Evolutionary conservation across 2,888 invertebrate species (phyloP).

Genomic region (Cheilosia vulpina): DNA sequence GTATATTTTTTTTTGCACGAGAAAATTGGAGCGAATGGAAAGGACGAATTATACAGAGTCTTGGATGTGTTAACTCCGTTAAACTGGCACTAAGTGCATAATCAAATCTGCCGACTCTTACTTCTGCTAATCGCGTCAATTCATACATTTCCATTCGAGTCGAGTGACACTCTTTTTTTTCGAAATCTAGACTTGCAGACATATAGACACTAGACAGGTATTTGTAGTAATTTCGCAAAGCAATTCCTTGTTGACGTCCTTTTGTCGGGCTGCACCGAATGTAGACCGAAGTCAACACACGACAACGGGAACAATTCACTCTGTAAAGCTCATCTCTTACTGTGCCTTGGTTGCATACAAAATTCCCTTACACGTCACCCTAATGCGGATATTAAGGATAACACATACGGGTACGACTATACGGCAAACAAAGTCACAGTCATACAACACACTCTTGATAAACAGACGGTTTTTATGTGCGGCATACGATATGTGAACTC

Average conservation of each 20-base stretch:
- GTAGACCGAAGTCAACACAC: constrained; percentile 25
- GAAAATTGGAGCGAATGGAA: neutral
- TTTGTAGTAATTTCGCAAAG: constrained; percentile 45
- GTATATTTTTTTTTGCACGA: constrained; percentile 6
- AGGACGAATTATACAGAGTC: constrained; percentile 27
- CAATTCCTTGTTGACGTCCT: constrained; percentile 34
- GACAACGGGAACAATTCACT: constrained; percentile 11
- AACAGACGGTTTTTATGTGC: constrained; percentile 66
- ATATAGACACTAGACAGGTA: constrained; percentile 41
- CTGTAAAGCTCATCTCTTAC: constrained; percentile 16
- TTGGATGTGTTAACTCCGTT: constrained; percentile 54
- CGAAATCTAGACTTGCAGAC: constrained; percentile 3
- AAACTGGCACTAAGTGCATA: constrained; percentile 52
- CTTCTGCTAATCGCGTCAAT: constrained; percentile 63
- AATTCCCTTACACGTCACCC: constrained; percentile 55
- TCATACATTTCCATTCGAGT: constrained; percentile 48
- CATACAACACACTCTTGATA: constrained; percentile 55
- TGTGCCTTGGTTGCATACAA: constrained; percentile 32
- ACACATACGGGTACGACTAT: constrained; percentile 37
- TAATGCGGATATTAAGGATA: constrained; percentile 70
- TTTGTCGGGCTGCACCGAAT: constrained; percentile 30
- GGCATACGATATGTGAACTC: constrained; percentile 53
- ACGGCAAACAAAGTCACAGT: constrained; percentile 61
- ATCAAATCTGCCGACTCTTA: constrained; percentile 63
- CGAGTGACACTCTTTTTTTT: neutral